A percentile compares a stretch with the other conserved stretches of the same genome.
phyloP scores from a whole-genome alignment of 2,797 vertebrate species.

The Antennarius maculatus region DNA sequence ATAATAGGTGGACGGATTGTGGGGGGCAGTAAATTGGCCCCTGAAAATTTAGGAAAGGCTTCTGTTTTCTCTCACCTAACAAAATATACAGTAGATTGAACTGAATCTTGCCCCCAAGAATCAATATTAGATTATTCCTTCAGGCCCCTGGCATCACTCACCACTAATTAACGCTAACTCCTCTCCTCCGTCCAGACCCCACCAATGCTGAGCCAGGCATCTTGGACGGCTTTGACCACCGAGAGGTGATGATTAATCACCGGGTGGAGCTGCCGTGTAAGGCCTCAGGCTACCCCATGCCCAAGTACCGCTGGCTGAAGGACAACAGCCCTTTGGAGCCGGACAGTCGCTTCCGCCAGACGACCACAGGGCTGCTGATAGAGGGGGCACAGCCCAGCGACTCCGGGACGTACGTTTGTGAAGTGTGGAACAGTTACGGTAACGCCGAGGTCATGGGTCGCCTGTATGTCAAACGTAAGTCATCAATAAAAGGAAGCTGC shows the following conservation, averaged over 20 bases:
- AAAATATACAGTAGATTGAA: constrained; percentile 54
- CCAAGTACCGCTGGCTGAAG: constrained; percentile 98
- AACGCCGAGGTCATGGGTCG: constrained; percentile 93
- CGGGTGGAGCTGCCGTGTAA: constrained; percentile 97
- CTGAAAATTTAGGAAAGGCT: constrained; percentile 16
- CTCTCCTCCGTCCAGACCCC: constrained; percentile 84
- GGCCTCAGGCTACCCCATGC: constrained; percentile 93
- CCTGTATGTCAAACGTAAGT: constrained; percentile 97
- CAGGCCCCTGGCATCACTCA: constrained; percentile 49
- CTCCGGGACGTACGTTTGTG: constrained; percentile 93
- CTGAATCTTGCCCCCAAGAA: constrained; percentile 52
- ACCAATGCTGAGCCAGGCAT: constrained; percentile 94
- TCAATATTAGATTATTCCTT: constrained; percentile 62
- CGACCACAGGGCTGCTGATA: constrained; percentile 90
- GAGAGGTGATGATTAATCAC: constrained; percentile 94
- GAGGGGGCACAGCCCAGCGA: constrained; percentile 90
- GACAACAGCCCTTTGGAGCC: constrained; percentile 95
- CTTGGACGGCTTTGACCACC: constrained; percentile 96
- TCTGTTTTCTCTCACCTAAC: constrained; percentile 18
- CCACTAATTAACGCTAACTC: constrained; percentile 62
- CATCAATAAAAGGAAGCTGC: constrained; percentile 1
- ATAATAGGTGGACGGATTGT: background rate
- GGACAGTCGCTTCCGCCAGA: constrained; percentile 93
- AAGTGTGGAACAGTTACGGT: constrained; percentile 98
- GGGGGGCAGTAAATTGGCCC: background rate